Evolutionary conservation across 2,797 vertebrate species (phyloP).

Genomic region (Coranthus polyacanthus): DNA sequence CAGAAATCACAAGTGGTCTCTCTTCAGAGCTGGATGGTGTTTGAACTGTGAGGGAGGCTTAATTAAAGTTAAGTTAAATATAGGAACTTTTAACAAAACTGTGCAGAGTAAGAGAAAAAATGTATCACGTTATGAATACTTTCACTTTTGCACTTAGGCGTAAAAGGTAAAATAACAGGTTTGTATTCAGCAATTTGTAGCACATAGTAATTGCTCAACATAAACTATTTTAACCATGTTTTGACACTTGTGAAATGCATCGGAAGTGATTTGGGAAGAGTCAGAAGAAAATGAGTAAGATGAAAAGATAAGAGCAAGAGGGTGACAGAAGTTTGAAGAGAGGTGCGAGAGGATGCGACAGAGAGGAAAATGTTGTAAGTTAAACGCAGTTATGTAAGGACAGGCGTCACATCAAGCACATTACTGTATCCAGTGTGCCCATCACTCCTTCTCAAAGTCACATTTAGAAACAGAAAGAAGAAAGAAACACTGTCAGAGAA

Average conservation of each 20-base stretch:
- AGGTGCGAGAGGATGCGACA: background rate
- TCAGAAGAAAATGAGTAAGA: background rate
- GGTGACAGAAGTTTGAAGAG: background rate
- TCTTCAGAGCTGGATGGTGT: too few species aligned
- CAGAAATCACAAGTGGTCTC: too few species aligned
- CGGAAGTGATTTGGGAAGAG: background rate
- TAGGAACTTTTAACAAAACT: too few species aligned
- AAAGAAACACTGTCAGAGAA: background rate
- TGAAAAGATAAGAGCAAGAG: background rate
- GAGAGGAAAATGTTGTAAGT: background rate
- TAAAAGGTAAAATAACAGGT: too few species aligned
- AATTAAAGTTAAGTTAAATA: too few species aligned
- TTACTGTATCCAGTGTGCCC: background rate
- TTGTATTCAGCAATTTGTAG: too few species aligned
- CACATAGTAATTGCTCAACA: too few species aligned
- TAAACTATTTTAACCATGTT: too few species aligned
- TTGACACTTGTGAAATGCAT: background rate
- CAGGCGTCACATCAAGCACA: background rate
- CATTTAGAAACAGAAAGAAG: background rate
- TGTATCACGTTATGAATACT: too few species aligned
- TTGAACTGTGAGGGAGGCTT: too few species aligned
- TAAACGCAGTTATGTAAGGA: background rate
- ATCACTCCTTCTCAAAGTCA: conserved; percentile 15
- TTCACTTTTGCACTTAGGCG: too few species aligned
- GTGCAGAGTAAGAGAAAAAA: too few species aligned